Conservation (phyloP, 2,797 vertebrate species). For the Spea hammondii region DNA sequence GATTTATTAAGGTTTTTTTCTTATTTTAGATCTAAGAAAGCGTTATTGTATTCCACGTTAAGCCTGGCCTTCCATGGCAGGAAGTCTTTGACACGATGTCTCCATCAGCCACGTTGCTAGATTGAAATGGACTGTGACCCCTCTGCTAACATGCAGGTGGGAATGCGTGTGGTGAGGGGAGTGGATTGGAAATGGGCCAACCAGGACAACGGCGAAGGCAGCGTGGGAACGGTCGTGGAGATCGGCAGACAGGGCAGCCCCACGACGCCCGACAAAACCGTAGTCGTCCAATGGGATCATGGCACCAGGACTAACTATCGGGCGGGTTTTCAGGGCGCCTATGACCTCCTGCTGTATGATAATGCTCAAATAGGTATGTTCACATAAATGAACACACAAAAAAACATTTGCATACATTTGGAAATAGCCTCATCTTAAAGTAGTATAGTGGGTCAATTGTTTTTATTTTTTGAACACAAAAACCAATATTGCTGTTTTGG, state of each 20-base stretch:
- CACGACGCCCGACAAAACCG: conserved; percentile 92
- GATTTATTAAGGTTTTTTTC: background rate
- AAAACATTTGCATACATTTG: background rate
- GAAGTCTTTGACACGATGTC: conserved; percentile 3
- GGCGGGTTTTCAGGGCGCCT: conserved; percentile 92
- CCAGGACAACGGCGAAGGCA: conserved; percentile 93
- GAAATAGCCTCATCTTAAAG: background rate
- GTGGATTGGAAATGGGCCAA: conserved; percentile 96
- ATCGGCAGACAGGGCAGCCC: conserved; percentile 94
- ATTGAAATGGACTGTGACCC: conserved; percentile 66
- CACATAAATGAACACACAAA: conserved; percentile 34
- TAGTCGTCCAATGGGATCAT: conserved; percentile 98
- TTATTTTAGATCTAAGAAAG: background rate
- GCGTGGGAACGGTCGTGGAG: conserved; percentile 93
- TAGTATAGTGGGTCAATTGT: background rate
- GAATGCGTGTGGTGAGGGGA: conserved; percentile 94
- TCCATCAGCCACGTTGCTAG: background rate
- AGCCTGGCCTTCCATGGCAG: background rate
- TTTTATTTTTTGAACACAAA: too few relatives aligned
- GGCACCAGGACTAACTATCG: conserved; percentile 96
- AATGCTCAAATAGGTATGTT: conserved; percentile 90
- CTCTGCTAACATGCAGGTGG: conserved; percentile 90
- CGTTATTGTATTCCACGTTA: background rate
- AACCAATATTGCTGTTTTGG: too few relatives aligned
- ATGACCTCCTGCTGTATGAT: conserved; percentile 93